Evolutionary conservation across 64 coral and sea anemone genomes (phyloP), one percentile per base, ranked within the genome.

Genomic region (Platygyra sinensis): DNA sequence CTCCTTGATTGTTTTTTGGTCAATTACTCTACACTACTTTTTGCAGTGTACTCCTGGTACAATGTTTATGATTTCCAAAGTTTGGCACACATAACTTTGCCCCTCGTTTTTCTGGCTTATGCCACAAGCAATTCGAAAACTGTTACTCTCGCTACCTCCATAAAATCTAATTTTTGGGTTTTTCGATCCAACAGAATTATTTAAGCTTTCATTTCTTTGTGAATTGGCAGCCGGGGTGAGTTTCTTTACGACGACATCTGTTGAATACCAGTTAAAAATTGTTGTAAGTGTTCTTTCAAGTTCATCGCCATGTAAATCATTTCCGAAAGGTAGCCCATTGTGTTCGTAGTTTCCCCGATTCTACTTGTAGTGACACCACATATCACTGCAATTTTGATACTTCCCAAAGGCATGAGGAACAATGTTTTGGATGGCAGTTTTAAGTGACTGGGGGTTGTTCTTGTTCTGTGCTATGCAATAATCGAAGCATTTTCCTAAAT

Each of bases 401-500:
- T 94, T n/a, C 0, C 80, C 93, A 94, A 89, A 94, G 16, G 87
- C 80, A 80, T 90, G 93, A 31, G 87, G 93, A 19, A 94, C 62
- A 67, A 90, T 87, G 46, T 25, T 62, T 94, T 38, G 19, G 2
- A 94, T 71, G 2, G 81, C 32, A 25, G 36, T 27, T 72, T 94
- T 52, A 2, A 90, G 65, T 30, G 36, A 51, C 14, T 50, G 9
- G 5, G n/a, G n/a, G n/a, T n/a, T n/a, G n/a, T n/a, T n/a, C n/a
- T n/a, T n/a, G n/a, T n/a, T n/a, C n/a, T n/a, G n/a, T n/a, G n/a
- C n/a, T n/a, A n/a, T n/a, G n/a, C n/a, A n/a, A n/a, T n/a, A n/a
- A n/a, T n/a, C n/a, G n/a, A n/a, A n/a, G n/a, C n/a, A n/a, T n/a
- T n/a, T n/a, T n/a, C n/a, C n/a, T n/a, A n/a, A n/a, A n/a, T n/a